Conservation (phyloP, 37 sponge, comb jelly and placozoan species). For the Lycopodina hypogea region DNA sequence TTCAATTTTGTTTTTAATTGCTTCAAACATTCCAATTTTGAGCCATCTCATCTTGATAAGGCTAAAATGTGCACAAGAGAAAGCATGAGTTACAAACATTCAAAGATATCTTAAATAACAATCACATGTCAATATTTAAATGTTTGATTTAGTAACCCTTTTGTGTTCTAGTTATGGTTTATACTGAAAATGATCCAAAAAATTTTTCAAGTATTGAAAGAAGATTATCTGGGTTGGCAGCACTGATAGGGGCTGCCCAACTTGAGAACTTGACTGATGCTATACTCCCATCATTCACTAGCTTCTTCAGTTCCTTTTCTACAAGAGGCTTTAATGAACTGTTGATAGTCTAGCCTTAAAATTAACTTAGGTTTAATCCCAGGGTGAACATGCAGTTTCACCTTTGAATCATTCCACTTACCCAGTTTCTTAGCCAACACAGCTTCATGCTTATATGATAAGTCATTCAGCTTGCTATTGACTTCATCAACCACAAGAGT, state of each 20-base stretch:
- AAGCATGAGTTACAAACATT: no score
- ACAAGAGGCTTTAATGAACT: conserved; percentile 9
- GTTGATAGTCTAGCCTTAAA: conserved; percentile 20
- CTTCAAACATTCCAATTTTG: no score
- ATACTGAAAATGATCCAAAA: no score
- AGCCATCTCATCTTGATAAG: no score
- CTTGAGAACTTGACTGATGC: conserved; percentile 19
- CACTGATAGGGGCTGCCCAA: conserved; percentile 62
- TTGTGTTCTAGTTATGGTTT: no score
- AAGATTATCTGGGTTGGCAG: no score
- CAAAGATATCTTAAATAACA: no score
- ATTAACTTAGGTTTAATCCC: conserved; percentile 19
- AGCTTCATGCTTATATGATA: conserved; percentile 13
- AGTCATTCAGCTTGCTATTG: conserved; percentile 5
- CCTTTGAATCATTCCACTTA: not conserved
- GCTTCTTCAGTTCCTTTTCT: conserved; percentile 26
- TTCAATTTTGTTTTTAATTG: no score
- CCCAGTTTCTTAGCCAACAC: conserved; percentile 41
- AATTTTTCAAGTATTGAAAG: no score
- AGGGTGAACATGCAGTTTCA: conserved; percentile 9
- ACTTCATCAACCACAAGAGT: not conserved
- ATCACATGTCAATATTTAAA: no score
- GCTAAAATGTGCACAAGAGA: no score
- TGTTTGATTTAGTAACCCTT: no score
- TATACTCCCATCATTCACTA: conserved; percentile 37